Percentiles rank a stretch among this genome's conserved stretches.
phyloP scores from a whole-genome alignment of 2,113 vertebrate species.

The Grantiella picta region DNA sequence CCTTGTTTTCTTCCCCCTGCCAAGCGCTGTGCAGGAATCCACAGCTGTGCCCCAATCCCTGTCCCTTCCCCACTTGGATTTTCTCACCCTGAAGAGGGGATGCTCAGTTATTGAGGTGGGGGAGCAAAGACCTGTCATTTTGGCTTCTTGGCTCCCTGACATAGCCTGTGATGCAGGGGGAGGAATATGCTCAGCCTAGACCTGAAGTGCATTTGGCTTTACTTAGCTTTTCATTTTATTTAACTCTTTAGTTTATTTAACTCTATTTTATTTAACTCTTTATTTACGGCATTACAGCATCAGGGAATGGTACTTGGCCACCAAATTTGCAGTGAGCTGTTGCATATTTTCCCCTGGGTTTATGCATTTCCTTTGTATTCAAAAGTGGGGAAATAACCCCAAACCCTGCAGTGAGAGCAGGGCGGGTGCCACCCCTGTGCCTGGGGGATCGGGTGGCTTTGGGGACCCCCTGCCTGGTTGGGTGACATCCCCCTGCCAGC shows the following conservation, averaged over 20 bases:
- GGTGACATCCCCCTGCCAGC: neutral
- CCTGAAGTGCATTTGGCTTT: neutral
- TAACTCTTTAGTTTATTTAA: neutral
- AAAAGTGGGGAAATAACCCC: neutral
- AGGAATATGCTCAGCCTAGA: neutral
- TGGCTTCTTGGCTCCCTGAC: neutral
- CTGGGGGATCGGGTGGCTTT: neutral
- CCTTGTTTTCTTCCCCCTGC: conserved; percentile 10
- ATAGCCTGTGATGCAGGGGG: neutral
- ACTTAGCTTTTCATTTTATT: neutral
- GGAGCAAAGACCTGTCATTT: neutral
- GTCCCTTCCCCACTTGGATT: neutral
- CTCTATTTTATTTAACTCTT: neutral
- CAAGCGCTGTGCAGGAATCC: neutral
- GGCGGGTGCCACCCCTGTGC: neutral
- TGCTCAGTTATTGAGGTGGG: neutral
- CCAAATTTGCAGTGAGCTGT: neutral
- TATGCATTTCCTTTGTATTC: neutral
- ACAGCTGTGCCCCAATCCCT: rapidly evolving
- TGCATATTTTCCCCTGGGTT: neutral
- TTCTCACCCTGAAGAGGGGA: neutral
- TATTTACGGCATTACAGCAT: neutral
- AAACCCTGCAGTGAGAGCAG: neutral
- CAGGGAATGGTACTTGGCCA: neutral
- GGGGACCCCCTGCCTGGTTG: neutral